phyloP scores from a whole-genome alignment of 2,888 invertebrate species.

The Melieria crassipennis region DNA sequence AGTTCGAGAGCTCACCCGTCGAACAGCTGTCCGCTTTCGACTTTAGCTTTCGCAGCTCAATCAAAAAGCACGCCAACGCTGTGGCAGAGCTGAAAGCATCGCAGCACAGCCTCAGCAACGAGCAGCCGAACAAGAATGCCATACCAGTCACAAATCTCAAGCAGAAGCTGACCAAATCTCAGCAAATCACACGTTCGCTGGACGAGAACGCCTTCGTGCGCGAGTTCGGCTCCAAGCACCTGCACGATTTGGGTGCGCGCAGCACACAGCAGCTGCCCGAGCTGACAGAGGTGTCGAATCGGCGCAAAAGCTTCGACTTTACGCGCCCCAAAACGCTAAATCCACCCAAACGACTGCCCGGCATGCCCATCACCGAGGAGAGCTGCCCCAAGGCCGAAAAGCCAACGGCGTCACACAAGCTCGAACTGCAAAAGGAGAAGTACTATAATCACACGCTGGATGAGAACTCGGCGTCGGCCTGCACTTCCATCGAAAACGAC shows the following conservation, averaged over 20 bases:
- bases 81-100: slow-evolving; percentile 30
- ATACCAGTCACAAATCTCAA: slow-evolving; percentile 29
- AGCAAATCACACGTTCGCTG: slow-evolving; percentile 73
- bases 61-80: slow-evolving; percentile 47
- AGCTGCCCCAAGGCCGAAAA: slow-evolving; percentile 47
- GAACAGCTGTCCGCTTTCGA: slow-evolving; percentile 70
- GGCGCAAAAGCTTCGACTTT: slow-evolving; percentile 72
- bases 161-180: slow-evolving; percentile 69
- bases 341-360: slow-evolving; percentile 68
- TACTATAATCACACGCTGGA: slow-evolving; percentile 40
- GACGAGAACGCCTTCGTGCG: slow-evolving; percentile 80
- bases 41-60: slow-evolving; percentile 60
- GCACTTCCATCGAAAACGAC: slow-evolving; percentile 41
- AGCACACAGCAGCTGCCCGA: slow-evolving; percentile 60
- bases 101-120: slow-evolving; percentile 20
- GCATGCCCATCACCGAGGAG: slow-evolving; percentile 62
- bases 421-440: slow-evolving; percentile 37
- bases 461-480: slow-evolving; percentile 34
- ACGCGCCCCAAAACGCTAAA: slow-evolving; percentile 70
- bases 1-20: slow-evolving; percentile 72
- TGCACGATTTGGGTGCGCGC: slow-evolving; percentile 56
- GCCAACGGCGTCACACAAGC: slow-evolving; percentile 34
- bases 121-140: slow-evolving; percentile 21
- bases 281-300: slow-evolving; percentile 47
- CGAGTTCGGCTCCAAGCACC: slow-evolving; percentile 70